Evolutionary conservation across 2,888 invertebrate genomes (phyloP).

Genomic region (Thereva nobilitata): DNA sequence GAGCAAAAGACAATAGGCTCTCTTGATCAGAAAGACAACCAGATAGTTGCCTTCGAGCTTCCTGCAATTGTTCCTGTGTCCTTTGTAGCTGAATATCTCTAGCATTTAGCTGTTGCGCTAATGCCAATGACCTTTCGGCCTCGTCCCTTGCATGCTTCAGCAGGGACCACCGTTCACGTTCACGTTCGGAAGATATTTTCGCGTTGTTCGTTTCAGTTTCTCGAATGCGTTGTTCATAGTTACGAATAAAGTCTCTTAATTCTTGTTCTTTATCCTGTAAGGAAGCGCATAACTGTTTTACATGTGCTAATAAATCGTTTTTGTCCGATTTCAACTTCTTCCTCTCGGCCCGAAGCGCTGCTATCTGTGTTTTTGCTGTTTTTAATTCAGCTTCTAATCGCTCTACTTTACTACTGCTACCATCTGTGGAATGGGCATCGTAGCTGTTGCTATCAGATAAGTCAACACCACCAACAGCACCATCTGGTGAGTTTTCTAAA

Average conservation of each 20-base stretch:
- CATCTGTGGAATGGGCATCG: constrained; percentile 56
- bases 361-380: constrained; percentile 54
- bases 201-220: constrained; percentile 71
- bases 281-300: constrained; percentile 92
- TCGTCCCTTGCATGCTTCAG: constrained; percentile 87
- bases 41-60: constrained; percentile 77
- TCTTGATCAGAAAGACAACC: constrained; percentile 86
- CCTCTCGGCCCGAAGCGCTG: constrained; percentile 84
- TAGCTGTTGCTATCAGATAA: constrained; percentile 55
- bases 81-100: constrained; percentile 85
- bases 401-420: constrained; percentile 59
- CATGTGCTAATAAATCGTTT: constrained; percentile 88
- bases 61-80: constrained; percentile 81
- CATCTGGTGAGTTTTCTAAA: constrained; percentile 64
- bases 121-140: constrained; percentile 81
- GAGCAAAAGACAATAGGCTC: constrained; percentile 73
- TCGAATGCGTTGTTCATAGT: constrained; percentile 88
- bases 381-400: constrained; percentile 59
- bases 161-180: constrained; percentile 86
- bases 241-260: constrained; percentile 89
- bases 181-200: constrained; percentile 69
- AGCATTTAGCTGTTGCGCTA: constrained; percentile 85
- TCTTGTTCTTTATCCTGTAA: constrained; percentile 94
- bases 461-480: constrained; percentile 61
- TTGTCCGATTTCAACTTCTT: constrained; percentile 92